Base-by-base conservation (phyloP, 1,140 invertebrate genomes). In the Drosophila watanabei region DNA sequence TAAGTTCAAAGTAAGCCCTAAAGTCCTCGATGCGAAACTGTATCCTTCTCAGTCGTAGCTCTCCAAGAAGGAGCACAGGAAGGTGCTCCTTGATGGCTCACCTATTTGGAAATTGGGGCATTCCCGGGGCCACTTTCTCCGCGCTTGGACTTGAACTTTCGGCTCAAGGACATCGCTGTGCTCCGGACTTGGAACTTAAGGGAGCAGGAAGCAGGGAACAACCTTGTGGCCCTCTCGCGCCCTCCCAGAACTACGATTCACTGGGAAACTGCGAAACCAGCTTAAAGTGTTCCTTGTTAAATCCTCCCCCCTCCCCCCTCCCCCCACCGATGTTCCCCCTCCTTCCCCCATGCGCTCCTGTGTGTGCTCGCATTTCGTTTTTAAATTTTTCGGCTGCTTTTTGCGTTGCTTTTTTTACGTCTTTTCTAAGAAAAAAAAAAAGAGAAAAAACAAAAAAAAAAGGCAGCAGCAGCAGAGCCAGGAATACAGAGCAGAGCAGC, bases 351-450 rank as follows among this genome's bases (percentile, higher is more conserved):
- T 16, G n/a, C 20, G 9, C 14, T n/a, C n/a, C 16, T 16, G 14
- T n/a, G 24, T 45, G 33, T 45, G 48, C 57, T 65, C 52, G 48
- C 68, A 73, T 73, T 75, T 75, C 58, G 69, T 59, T 75, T 54
- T 76, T 75, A 49, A 73, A 60, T 76, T 76, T 75, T 64, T 75
- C 37, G 71, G 59, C 43, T 52, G 72, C 71, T 76, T 76, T 75
- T 65, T 68, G 39, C 46, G 46, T 76, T 77, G 33, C 37, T 39
- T 59, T 75, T 59, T 66, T 77, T 39, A 57, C 35, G 54, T 57
- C 33, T 57, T 46, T 76, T 76, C 59, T 71, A 63, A 78, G 46
- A 78, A 79, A 76, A 51, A 48, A 52, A 37, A n/a, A 20, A 16
- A 16, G n/a, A 41, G 3, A 35, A 35, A 11, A 10, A 35, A 46